These are phyloP conservation scores for Acanthiza pusilla DNA, from an alignment of 2,797 vertebrate species.

Conservation along the genomic window DNA sequence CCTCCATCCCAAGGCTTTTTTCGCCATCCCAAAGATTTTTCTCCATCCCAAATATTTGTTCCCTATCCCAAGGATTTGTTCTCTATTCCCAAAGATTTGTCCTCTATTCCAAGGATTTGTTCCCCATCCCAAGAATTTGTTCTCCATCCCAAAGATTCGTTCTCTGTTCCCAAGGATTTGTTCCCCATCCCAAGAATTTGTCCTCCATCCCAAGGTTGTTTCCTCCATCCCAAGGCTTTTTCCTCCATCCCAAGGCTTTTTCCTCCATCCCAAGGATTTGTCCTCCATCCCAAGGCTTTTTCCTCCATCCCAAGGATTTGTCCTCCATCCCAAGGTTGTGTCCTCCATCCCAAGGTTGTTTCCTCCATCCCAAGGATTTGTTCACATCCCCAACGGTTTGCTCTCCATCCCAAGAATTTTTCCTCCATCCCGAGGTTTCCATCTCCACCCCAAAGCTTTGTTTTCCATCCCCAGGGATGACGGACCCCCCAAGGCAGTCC, in stretches of 20 bases:
- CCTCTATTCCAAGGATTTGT: accelerated
- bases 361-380: neutral
- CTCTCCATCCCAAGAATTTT: neutral
- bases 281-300: accelerated
- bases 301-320: neutral
- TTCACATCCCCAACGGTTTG: neutral
- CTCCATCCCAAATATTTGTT: neutral
- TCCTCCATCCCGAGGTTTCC: accelerated
- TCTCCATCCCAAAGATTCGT: neutral
- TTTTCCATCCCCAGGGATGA: neutral
- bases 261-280: accelerated
- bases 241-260: too few species aligned
- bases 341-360: neutral
- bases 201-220: too few species aligned
- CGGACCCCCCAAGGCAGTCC: neutral
- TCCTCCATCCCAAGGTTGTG: accelerated
- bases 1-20: too few species aligned
- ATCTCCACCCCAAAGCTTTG: accelerated
- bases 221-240: neutral
- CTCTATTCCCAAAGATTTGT: accelerated
- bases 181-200: neutral
- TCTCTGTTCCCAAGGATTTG: accelerated
- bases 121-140: neutral
- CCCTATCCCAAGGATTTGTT: accelerated
- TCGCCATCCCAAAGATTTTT: too few species aligned